Conservation (phyloP, 2,113 vertebrate genomes). For the Corydoras maculifer region DNA sequence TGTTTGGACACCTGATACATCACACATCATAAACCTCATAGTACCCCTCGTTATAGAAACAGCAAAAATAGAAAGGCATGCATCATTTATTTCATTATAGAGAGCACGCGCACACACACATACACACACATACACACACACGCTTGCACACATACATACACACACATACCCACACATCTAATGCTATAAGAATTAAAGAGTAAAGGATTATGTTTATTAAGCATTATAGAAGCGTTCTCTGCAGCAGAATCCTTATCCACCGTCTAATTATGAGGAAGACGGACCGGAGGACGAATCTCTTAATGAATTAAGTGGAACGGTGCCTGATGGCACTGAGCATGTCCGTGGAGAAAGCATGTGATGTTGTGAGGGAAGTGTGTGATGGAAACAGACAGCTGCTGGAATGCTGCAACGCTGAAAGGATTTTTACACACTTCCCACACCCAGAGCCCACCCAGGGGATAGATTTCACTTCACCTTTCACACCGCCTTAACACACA, state of each 20-base stretch:
- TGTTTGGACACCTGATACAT: no score
- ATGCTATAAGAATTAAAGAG: no score
- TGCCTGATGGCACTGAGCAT: background rate
- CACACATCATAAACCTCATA: no score
- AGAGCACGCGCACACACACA: no score
- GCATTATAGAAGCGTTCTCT: background rate
- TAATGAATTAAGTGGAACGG: constrained; percentile 5
- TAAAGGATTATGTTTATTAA: no score
- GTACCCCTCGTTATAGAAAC: no score
- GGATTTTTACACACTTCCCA: constrained; percentile 36
- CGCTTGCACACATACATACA: no score
- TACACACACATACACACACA: no score
- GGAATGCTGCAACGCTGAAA: constrained; percentile 37
- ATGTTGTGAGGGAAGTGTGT: constrained; percentile 25
- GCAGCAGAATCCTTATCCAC: background rate
- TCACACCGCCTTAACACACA: constrained; percentile 16
- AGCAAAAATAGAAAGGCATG: no score
- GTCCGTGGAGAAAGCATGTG: constrained; percentile 15
- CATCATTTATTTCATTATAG: no score
- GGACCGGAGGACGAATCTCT: background rate
- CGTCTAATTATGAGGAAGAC: background rate
- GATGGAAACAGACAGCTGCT: constrained; percentile 40
- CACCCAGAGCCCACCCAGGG: constrained; percentile 34
- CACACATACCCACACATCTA: no score
- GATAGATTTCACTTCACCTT: constrained; percentile 35